phyloP scores from a whole-genome alignment of 2,888 invertebrate genomes.

The Tribolium freemani region DNA sequence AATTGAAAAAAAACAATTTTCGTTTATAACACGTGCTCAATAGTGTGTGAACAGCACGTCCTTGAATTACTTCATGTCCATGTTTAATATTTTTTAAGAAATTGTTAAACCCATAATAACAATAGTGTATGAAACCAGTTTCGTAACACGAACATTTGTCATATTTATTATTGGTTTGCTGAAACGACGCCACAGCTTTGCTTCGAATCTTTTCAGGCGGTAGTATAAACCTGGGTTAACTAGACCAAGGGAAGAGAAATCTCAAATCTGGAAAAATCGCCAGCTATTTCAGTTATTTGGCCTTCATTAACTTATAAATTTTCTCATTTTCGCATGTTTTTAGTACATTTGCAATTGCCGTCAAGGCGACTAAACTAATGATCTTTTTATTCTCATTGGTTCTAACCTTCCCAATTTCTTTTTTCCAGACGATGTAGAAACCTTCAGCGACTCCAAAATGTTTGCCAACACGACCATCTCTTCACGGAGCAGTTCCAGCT shows the following conservation, averaged over 20 bases:
- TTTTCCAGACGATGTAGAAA: slow-evolving; percentile 29
- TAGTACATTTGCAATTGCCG: too few species aligned
- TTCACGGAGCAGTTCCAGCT: slow-evolving; percentile 63
- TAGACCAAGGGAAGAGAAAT: not conserved
- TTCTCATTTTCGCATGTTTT: not conserved
- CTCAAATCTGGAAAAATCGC: not conserved
- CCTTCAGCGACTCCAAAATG: slow-evolving; percentile 48
- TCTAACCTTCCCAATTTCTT: not conserved
- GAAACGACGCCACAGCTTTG: slow-evolving; percentile 20
- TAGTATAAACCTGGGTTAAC: not conserved
- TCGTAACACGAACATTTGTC: slow-evolving; percentile 22
- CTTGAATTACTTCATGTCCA: slow-evolving; percentile 18
- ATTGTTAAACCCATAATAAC: slow-evolving; percentile 19
- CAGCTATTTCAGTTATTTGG: not conserved
- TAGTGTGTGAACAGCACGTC: slow-evolving; percentile 12
- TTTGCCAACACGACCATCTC: slow-evolving; percentile 64
- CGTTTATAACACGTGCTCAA: slow-evolving; percentile 5
- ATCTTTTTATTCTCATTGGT: not conserved
- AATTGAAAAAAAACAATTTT: slow-evolving; percentile 12
- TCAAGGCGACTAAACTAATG: not conserved
- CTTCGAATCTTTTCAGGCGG: not conserved
- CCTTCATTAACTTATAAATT: not conserved
- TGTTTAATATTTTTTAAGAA: slow-evolving; percentile 13
- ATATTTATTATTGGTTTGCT: slow-evolving; percentile 19
- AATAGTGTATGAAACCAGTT: slow-evolving; percentile 17